Evolutionary conservation across 2,113 vertebrate species (phyloP).

Genomic region (Manacus vitellinus): DNA sequence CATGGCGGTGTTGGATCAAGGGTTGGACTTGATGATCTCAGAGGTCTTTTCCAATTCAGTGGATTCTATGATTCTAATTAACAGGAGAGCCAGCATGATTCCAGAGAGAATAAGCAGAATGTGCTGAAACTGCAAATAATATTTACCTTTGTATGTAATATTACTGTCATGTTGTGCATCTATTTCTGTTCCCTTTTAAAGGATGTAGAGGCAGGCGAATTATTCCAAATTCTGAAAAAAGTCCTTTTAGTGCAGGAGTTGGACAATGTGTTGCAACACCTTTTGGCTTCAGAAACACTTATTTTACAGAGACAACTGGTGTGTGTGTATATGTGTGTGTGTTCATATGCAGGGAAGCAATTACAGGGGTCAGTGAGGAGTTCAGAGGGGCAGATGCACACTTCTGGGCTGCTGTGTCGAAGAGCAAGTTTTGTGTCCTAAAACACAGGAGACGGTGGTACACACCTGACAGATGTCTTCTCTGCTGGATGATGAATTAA

Average conservation of each 20-base stretch:
- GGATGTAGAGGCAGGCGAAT: neutral
- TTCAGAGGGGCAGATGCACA: neutral
- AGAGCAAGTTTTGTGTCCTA: neutral
- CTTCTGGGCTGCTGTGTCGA: neutral
- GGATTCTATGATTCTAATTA: neutral
- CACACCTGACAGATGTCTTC: neutral
- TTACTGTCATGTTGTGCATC: neutral
- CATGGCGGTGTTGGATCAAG: too few species aligned
- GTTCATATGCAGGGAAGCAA: neutral
- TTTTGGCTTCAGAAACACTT: neutral
- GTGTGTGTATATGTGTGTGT: neutral
- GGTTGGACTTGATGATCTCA: too few species aligned
- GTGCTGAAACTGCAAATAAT: neutral
- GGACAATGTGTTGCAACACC: rapidly evolving
- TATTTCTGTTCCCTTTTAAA: neutral
- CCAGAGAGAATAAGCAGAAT: neutral
- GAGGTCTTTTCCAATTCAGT: too few species aligned
- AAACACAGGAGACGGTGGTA: neutral
- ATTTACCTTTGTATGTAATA: neutral
- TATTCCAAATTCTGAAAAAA: neutral
- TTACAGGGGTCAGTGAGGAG: neutral
- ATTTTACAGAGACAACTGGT: neutral
- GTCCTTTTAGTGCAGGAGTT: neutral
- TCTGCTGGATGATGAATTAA: neutral
- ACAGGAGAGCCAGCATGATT: neutral